Evolutionary conservation across 2,888 invertebrate species (phyloP).

Genomic region (Hyppa rectilinea): DNA sequence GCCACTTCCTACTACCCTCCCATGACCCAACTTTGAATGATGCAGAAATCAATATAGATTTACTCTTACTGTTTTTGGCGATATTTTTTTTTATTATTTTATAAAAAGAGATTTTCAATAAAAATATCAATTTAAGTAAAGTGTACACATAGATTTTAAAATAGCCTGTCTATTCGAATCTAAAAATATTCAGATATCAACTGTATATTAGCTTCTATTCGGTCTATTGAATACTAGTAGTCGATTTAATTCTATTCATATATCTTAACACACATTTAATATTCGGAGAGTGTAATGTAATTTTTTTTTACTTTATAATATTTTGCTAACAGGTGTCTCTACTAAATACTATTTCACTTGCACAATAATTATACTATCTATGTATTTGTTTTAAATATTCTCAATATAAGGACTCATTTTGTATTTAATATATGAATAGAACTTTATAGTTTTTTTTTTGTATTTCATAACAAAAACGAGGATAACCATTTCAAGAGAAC

Average conservation of each 20-base stretch:
- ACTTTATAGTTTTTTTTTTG: conserved; percentile 50
- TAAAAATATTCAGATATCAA: conserved; percentile 72
- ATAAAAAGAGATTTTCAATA: conserved; percentile 69
- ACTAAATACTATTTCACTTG: conserved; percentile 34
- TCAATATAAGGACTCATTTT: conserved; percentile 16
- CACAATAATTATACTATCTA: conserved; percentile 37
- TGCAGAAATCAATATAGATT: conserved; percentile 79
- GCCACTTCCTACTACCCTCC: conserved; percentile 70
- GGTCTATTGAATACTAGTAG: conserved; percentile 74
- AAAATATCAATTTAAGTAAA: conserved; percentile 73
- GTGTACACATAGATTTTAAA: conserved; percentile 70
- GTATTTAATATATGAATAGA: conserved; percentile 65
- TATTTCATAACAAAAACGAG: conserved; percentile 65
- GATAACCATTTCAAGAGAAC: conserved; percentile 82
- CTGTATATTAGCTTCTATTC: conserved; percentile 79
- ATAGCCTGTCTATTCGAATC: conserved; percentile 74
- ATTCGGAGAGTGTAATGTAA: conserved; percentile 34
- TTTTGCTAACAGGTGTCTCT: conserved; percentile 49
- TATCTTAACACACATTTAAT: conserved; percentile 40
- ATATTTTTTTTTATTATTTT: conserved; percentile 62
- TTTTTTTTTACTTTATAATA: conserved; percentile 62
- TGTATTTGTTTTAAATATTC: conserved; percentile 25
- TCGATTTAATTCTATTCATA: conserved; percentile 65
- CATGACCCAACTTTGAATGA: conserved; percentile 66
- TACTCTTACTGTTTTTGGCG: conserved; percentile 69